Base-by-base conservation (phyloP, 23 tunicate genomes). In the Styela clava region DNA sequence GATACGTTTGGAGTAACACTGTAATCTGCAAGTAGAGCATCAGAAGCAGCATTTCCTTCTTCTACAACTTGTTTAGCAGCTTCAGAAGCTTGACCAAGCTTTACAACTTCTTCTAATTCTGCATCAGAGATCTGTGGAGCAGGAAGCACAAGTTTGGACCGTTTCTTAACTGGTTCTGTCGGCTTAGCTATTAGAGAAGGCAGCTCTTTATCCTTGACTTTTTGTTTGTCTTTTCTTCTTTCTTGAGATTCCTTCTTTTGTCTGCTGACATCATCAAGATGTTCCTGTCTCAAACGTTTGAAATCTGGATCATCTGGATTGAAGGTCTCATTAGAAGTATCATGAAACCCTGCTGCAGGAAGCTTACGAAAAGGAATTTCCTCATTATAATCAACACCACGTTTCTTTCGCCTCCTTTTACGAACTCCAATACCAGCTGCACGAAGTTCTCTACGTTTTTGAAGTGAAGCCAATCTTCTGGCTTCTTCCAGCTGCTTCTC, bases 401-500 rank as follows among this genome's bases (percentile, higher is more conserved):
- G 94, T 35, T 78, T 78, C 51, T 78, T 87, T 22, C 87, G 78
- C 0, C 97, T 72, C 35, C 76, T 79, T 64, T 84, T 84, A 16
- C 91, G 83, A 29, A 82, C 64, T 37, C 81, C 79, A 61, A 96
- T 96, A 12, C 99, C 99, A 28, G 97, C 99, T 24, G 99, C 99
- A 35, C 88, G 89, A 61, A 96, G 69, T 78, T 96, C 99, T 71
- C 99, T 68, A 1, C 99, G 87, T 78, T 96, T 96, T 72, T 96
- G 99, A 34, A 91, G 56, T 26, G 92, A 84, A 3, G 99, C 99
- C 73, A 96, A 35, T 24, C 97, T 84, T 35, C 99, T 81, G 16
- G 99, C 99, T 87, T 96, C 97, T 82, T 96, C 99, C 65, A 91
- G 79, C 63, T 91, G 99, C 87, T 96, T 96, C 72, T 96, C 99